Conservation (phyloP, 1,140 invertebrate species). For the Zaprionus davidi region DNA sequence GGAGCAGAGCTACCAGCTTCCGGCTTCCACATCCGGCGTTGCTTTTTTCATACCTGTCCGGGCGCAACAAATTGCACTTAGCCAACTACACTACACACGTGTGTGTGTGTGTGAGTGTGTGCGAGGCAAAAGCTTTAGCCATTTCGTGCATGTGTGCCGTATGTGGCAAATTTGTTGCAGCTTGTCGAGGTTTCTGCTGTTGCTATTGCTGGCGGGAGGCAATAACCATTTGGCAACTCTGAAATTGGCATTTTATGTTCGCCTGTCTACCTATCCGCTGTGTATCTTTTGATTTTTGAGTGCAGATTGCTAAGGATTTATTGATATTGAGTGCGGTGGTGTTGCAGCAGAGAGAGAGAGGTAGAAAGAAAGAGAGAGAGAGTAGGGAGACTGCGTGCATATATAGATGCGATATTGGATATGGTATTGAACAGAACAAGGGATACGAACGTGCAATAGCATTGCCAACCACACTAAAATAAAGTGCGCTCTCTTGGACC, state of each 20-base stretch:
- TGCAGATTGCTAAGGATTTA: constrained; percentile 77
- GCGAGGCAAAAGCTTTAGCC: constrained; percentile 38
- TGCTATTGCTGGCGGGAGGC: constrained; percentile 41
- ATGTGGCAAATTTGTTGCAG: constrained; percentile 55
- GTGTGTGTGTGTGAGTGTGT: constrained; percentile 23
- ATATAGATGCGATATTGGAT: constrained; percentile 13
- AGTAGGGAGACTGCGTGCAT: constrained; percentile 12
- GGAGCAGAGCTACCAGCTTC: neutral
- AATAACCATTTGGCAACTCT: constrained; percentile 81
- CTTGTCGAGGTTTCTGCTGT: constrained; percentile 36
- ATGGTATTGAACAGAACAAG: neutral
- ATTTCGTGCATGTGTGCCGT: constrained; percentile 46
- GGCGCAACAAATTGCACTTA: constrained; percentile 70
- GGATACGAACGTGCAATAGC: neutral
- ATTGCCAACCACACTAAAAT: constrained; percentile 4
- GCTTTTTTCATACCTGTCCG: constrained; percentile 35
- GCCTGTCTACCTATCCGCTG: constrained; percentile 55
- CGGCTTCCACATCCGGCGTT: neutral
- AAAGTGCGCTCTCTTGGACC: constrained; percentile 28
- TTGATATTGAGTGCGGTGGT: constrained; percentile 71
- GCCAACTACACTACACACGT: neutral
- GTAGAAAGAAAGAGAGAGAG: neutral
- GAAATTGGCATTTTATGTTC: constrained; percentile 82
- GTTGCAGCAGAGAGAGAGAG: neutral
- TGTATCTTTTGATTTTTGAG: constrained; percentile 81